A percentile compares a stretch with the other conserved stretches of the same genome.
Conservation (phyloP, 2,113 vertebrate genomes). For the Pseudonaja textilis region DNA sequence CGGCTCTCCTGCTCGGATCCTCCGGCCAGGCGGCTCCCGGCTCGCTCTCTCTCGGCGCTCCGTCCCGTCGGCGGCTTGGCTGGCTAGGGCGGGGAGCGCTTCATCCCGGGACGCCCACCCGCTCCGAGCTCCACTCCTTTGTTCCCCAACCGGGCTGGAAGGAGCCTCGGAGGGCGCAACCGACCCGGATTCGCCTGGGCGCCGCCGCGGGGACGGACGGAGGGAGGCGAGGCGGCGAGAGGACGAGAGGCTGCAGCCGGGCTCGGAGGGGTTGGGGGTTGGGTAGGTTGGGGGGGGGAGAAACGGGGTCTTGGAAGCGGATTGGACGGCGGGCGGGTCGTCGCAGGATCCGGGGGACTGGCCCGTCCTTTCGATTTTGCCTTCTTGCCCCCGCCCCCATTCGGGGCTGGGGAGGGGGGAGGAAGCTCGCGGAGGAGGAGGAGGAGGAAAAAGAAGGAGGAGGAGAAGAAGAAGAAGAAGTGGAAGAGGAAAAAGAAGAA, state of each 20-base stretch:
- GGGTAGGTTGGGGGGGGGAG: no score
- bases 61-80: not conserved
- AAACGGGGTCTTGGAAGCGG: not conserved
- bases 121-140: not conserved
- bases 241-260: not conserved
- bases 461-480: no score
- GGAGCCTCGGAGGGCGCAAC: not conserved
- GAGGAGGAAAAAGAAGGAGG: not conserved
- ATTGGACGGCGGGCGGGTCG: not conserved
- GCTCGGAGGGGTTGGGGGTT: not conserved
- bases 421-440: no score
- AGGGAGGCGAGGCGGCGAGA: not conserved
- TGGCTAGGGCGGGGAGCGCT: not conserved
- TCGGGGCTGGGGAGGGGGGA: no score
- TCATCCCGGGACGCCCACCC: not conserved
- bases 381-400: not conserved
- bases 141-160: not conserved
- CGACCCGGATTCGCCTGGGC: not conserved
- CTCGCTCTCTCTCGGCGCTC: not conserved
- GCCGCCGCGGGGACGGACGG: not conserved
- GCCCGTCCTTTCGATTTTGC: not conserved
- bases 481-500: no score
- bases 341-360: not conserved
- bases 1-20: not conserved
- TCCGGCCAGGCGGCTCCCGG: not conserved